Base-by-base conservation (phyloP, 1,140 invertebrate species). In the Lerema accius region DNA sequence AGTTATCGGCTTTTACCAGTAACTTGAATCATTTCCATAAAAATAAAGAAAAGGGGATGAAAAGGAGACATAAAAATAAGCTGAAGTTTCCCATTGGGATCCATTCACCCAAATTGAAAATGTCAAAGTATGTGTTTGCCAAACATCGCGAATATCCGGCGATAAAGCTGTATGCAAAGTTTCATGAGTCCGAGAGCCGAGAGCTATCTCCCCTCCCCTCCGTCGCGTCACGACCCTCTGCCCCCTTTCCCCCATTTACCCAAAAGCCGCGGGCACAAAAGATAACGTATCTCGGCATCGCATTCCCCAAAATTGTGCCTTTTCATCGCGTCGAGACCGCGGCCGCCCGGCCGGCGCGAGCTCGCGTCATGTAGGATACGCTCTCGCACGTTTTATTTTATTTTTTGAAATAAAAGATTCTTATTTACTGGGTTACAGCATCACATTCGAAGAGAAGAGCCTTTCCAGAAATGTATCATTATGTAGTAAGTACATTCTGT, bases 201-300 rank as follows among this genome's bases (percentile, higher is more conserved):
- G 19, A 23, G 19, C 19, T 23, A 23, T 23, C 2, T 15, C 10
- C 40, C 15, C 28, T 16, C 46, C 46, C n/a, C 37, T 14, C n/a
- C n/a, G n/a, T n/a, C n/a, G 28, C 19, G 23, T 11, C n/a, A 7
- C 35, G 23, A 42, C 42, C 15, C 50, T 3, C 16, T 7, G 13
- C 39, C 45, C 40, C 40, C 14, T 40, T 9, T n/a, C 48, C 43
- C 43, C 19, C 23, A 40, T 23, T 53, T 53, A 39, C 35, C 50
- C 50, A 17, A 40, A 53, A 53, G 51, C 15, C 46, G 42, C 45
- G 49, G 48, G 53, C 50, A 64, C 66, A 69, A 69, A 62, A 70
- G 68, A 76, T 71, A 69, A 48, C 48, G 46, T 69, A 75, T 75
- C 68, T 63, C 65, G 61, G 61, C 49, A 45, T 58, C 65, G 53